Evolutionary conservation across 1,140 invertebrate species (phyloP), one percentile per base, ranked within the genome.

Genomic region (Probaryconus sp.): DNA sequence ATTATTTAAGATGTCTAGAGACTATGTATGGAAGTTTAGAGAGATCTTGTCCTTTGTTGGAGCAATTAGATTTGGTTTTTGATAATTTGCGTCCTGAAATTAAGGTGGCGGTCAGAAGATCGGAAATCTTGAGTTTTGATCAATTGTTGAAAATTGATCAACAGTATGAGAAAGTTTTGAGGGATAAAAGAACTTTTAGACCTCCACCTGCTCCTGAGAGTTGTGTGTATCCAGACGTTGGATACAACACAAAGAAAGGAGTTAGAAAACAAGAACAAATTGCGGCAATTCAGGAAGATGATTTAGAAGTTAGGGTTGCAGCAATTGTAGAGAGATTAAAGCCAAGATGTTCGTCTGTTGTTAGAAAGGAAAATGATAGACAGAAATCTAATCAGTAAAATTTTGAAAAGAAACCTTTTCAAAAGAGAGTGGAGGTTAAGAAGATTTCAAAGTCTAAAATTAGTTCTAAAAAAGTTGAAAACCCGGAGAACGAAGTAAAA

Each of bases 41-140:
- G 0, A 16, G 28, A 5, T 11, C 21, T 0, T 10, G 4, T 21
- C 13, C 42, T 2, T 40, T 65, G n/a, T 0, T 4, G 1, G 51
- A 67, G 7, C 63, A 67, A 30, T 24, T 67, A 0, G 63, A 67
- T 50, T 24, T 67, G 17, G 35, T 43, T 0, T 67, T 48, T 17
- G 51, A 67, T 31, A 65, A 65, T 33, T 65, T 65, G 28, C 20
- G 48, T 6, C 61, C 50, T 1, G 42, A 65, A 18, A 40, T 67
- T 16, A 21, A 33, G 13, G 2, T 24, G 0, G 10, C 31, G 3
- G 13, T 67, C 30, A 6, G 51, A 7, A 2, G 51, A 5, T 56
- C 51, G 1, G 63, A 67, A 10, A 56, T 67, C 30, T 7, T 9
- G 3, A 10, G 6, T n/a, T 65, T 14, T 30, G 48, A 65, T 0